Evolutionary conservation across 2,797 vertebrate genomes (phyloP).

Genomic region (Mus spretus): DNA sequence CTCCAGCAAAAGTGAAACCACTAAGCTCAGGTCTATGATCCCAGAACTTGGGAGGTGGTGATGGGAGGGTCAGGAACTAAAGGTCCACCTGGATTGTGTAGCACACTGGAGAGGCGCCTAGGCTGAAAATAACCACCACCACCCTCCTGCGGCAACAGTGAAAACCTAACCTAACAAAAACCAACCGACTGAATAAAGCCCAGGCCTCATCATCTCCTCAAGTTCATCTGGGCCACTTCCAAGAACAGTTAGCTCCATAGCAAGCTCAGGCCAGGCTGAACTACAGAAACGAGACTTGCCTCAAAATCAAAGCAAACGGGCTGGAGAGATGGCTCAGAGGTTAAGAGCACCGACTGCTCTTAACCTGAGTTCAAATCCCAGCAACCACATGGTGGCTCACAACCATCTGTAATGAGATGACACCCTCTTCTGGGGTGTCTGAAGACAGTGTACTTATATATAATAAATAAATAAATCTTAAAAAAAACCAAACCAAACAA

Average conservation of each 20-base stretch:
- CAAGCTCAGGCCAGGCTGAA: neutral
- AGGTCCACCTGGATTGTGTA: no score
- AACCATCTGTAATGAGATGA: no score
- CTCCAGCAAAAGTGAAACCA: neutral
- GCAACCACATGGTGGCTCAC: no score
- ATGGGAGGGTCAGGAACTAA: neutral
- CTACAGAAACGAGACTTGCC: neutral
- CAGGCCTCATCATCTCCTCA: neutral
- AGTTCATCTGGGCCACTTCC: neutral
- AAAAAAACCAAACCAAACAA: neutral
- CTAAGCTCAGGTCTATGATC: neutral
- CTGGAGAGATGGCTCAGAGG: no score
- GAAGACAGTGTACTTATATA: no score
- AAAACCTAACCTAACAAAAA: neutral
- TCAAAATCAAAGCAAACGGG: neutral
- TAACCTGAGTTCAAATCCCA: no score
- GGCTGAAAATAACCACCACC: neutral
- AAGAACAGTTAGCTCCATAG: neutral
- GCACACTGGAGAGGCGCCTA: neutral
- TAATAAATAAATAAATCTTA: no score
- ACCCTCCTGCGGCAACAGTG: neutral
- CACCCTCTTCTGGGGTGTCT: no score
- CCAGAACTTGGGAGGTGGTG: neutral
- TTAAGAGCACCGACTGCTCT: no score
- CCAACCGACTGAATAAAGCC: neutral